These are phyloP conservation scores for Phataginus tetradactyla DNA, from an alignment of 2,797 vertebrate genomes.

Conservation along the genomic window DNA sequence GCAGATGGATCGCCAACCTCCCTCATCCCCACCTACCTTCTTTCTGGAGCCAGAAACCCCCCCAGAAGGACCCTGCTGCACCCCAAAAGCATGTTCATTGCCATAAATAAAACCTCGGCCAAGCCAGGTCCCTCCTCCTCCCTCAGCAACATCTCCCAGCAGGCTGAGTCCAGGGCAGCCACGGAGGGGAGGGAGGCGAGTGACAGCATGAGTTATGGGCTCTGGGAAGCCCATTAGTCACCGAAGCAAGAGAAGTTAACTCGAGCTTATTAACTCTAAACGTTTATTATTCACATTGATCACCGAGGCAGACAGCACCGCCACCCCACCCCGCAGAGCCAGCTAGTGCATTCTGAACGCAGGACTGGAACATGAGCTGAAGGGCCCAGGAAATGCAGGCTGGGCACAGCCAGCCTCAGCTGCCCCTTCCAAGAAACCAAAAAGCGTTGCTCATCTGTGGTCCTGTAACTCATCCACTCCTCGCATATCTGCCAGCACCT, in stretches of 20 bases:
- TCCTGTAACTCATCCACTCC: neutral
- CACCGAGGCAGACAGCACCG: slow-evolving; percentile 51
- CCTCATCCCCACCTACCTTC: neutral
- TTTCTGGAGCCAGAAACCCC: slow-evolving; percentile 20
- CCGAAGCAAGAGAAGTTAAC: slow-evolving; percentile 59
- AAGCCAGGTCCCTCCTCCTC: slow-evolving; percentile 1
- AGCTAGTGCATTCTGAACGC: neutral
- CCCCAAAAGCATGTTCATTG: neutral
- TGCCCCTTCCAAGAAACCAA: neutral
- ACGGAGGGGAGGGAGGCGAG: neutral
- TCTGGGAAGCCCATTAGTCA: slow-evolving; percentile 71
- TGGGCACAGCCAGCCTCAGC: neutral
- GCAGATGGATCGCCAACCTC: neutral
- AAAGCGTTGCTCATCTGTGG: neutral
- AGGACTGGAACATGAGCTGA: neutral
- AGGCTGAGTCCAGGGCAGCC: neutral
- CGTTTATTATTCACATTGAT: slow-evolving; percentile 75
- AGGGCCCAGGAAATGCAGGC: neutral
- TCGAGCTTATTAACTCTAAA: slow-evolving; percentile 76
- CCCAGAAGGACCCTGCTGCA: neutral
- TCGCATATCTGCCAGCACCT: neutral
- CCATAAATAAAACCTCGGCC: slow-evolving; percentile 51
- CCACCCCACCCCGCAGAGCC: neutral
- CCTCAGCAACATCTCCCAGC: slow-evolving; percentile 18
- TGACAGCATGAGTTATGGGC: slow-evolving; percentile 61